Evolutionary conservation across 2,888 invertebrate genomes (phyloP).

Genomic region (Coronaproctus castanopsis): DNA sequence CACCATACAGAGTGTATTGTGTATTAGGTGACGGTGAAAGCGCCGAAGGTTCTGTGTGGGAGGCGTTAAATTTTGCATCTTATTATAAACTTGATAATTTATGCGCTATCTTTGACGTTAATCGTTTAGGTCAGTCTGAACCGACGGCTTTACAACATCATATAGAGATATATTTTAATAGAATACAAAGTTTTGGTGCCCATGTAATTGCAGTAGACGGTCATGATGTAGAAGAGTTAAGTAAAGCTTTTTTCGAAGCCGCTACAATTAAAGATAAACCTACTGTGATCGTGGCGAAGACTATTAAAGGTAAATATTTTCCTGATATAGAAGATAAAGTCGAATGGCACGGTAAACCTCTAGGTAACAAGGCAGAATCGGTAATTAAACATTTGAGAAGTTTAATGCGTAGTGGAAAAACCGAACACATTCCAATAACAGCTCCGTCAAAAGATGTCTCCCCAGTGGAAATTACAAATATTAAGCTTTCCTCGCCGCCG

Average conservation of each 20-base stretch:
- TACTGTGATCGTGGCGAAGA: constrained; percentile 86
- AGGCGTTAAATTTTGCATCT: constrained; percentile 84
- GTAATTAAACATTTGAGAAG: constrained; percentile 30
- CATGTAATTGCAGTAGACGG: constrained; percentile 87
- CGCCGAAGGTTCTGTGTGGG: constrained; percentile 96
- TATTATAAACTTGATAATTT: constrained; percentile 91
- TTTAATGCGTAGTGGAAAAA: constrained; percentile 37
- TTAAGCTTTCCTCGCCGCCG: constrained; percentile 59
- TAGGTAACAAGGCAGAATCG: constrained; percentile 59
- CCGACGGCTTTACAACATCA: constrained; percentile 84
- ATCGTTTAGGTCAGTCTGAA: constrained; percentile 92
- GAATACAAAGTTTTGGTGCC: constrained; percentile 76
- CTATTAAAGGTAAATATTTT: constrained; percentile 82
- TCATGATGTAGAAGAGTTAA: constrained; percentile 77
- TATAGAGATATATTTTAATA: constrained; percentile 46
- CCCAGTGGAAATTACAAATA: constrained; percentile 45
- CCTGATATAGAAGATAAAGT: constrained; percentile 76
- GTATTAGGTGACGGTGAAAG: constrained; percentile 95
- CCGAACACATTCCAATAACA: constrained; percentile 39
- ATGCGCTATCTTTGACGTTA: constrained; percentile 90
- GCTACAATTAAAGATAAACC: constrained; percentile 54
- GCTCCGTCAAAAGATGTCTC: constrained; percentile 49
- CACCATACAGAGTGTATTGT: constrained; percentile 83
- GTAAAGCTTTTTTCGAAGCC: constrained; percentile 71
- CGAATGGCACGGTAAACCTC: constrained; percentile 95